phyloP scores from a whole-genome alignment of 2,797 vertebrate genomes.

The Perdix hodgsoniae region DNA sequence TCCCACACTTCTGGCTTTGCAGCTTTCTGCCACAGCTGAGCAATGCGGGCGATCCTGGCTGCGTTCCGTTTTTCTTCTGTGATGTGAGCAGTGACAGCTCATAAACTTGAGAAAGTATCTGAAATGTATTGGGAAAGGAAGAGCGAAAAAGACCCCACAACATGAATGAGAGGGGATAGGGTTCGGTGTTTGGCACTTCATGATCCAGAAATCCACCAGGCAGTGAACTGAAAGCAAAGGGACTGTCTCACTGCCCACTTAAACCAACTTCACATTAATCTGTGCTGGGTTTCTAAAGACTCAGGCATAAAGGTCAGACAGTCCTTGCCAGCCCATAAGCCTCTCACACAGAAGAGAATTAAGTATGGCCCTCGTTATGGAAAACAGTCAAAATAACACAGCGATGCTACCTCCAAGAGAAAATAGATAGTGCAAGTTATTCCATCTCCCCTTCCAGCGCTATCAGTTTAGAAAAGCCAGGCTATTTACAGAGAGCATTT shows the following conservation, averaged over 20 bases:
- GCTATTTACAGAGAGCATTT: slow-evolving; percentile 70
- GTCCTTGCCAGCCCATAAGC: background rate
- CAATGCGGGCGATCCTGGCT: fast-evolving
- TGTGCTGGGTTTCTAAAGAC: background rate
- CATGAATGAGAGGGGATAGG: background rate
- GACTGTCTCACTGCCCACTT: background rate
- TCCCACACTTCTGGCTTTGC: background rate
- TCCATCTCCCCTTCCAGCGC: slow-evolving; percentile 52
- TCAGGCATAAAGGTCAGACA: slow-evolving; percentile 1
- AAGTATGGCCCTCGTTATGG: background rate
- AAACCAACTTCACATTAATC: slow-evolving; percentile 17
- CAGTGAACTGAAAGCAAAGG: background rate
- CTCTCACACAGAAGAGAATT: background rate
- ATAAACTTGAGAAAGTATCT: background rate
- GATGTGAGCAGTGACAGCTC: background rate
- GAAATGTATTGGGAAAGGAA: background rate
- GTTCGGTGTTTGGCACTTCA: background rate
- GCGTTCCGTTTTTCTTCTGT: background rate
- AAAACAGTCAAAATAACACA: slow-evolving; percentile 43
- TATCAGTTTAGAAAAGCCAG: slow-evolving; percentile 50
- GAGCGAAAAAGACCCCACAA: background rate
- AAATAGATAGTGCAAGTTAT: slow-evolving; percentile 38
- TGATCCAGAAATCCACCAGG: background rate
- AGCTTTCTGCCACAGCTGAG: background rate
- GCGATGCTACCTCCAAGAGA: background rate